Conservation (phyloP, 2,797 vertebrate species). For the Psittacula derbiana region DNA sequence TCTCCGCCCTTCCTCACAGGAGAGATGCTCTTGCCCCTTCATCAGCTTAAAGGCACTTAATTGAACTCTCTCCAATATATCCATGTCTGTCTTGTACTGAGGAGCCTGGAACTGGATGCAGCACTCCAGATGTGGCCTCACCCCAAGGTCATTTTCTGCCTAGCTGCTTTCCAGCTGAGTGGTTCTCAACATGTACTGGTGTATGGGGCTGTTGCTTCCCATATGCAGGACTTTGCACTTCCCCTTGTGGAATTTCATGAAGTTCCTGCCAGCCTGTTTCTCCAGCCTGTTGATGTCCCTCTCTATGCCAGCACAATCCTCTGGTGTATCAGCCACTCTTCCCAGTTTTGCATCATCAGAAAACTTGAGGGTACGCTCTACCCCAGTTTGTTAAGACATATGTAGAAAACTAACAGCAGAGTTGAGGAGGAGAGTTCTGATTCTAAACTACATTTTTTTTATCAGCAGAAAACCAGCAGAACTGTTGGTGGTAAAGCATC, state of each 20-base stretch:
- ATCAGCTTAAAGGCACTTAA: not conserved
- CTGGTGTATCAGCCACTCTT: not conserved
- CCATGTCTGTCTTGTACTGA: no score
- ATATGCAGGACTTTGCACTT: not conserved
- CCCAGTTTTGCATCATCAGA: not conserved
- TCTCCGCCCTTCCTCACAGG: no score
- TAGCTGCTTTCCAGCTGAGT: not conserved
- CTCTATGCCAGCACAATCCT: not conserved
- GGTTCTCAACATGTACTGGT: no score
- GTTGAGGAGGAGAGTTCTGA: not conserved
- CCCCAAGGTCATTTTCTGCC: not conserved
- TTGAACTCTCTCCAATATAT: not conserved
- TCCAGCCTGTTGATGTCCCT: not conserved
- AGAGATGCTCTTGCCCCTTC: no score
- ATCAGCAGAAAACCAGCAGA: slow-evolving; percentile 28
- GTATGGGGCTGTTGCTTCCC: rapidly evolving
- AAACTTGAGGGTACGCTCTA: not conserved
- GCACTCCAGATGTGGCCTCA: not conserved
- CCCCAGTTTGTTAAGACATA: not conserved
- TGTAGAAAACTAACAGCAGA: not conserved
- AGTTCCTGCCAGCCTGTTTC: not conserved
- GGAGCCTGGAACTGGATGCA: not conserved
- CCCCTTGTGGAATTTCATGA: not conserved
- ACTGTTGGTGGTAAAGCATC: slow-evolving; percentile 27
- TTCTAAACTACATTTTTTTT: not conserved